phyloP scores from a whole-genome alignment of 2,797 vertebrate species.

The Onychomys arenicola region DNA sequence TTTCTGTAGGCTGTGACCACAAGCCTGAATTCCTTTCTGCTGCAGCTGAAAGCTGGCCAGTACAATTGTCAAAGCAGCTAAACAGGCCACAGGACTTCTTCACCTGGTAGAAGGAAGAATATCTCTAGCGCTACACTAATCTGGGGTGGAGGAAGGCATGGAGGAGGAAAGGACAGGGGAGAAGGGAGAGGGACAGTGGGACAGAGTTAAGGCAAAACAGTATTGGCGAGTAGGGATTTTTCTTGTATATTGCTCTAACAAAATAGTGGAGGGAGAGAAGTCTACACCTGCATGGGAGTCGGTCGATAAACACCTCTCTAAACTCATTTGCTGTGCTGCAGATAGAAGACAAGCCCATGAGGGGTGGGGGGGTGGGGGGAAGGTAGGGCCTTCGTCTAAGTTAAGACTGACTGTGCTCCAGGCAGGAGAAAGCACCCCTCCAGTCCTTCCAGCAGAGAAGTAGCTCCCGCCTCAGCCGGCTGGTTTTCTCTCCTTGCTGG shows the following conservation, averaged over 20 bases:
- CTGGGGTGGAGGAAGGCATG: neutral
- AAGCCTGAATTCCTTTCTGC: conserved; percentile 36
- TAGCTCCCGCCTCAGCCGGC: neutral
- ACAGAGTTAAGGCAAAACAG: neutral
- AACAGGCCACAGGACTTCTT: conserved; percentile 84
- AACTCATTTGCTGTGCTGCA: neutral
- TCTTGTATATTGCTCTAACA: neutral
- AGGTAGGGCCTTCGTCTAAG: neutral
- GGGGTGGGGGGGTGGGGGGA: neutral
- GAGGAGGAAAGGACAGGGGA: too few species aligned
- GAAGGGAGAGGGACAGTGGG: neutral
- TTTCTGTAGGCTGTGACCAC: conserved; percentile 73
- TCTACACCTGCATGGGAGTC: neutral
- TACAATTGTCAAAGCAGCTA: conserved; percentile 70
- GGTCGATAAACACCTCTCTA: neutral
- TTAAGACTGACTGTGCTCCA: neutral
- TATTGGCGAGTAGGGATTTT: neutral
- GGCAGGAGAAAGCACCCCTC: neutral
- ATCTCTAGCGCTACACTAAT: conserved; percentile 58
- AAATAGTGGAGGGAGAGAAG: neutral
- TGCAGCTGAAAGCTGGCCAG: conserved; percentile 37
- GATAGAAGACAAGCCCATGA: neutral
- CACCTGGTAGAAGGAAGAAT: conserved; percentile 82
- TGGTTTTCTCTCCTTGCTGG: neutral
- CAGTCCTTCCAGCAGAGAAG: neutral